Evolutionary conservation across 2,113 vertebrate genomes (phyloP).

Genomic region (pig (Sus scrofa)): T2T-Sscrofa CM000812.6:280903001-280903500

Average conservation of each 20-base stretch:
- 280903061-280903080: neutral
- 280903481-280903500: too few species aligned
- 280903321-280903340: too few species aligned
- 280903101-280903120: neutral
- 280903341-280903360: too few species aligned
- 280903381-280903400: too few species aligned
- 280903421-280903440: too few species aligned
- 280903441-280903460: too few species aligned
- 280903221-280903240: neutral
- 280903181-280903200: neutral
- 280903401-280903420: too few species aligned
- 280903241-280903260: neutral
- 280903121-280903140: neutral
- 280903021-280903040: neutral
- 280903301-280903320: too few species aligned
- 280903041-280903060: neutral
- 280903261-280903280: neutral
- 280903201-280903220: constrained; percentile 24
- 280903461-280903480: too few species aligned
- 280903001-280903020: neutral
- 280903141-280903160: neutral
- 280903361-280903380: too few species aligned
- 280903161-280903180: neutral
- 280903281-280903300: too few species aligned
- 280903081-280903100: neutral